Evolutionary conservation across 2,113 vertebrate genomes (phyloP), one percentile per base, ranked within the genome.

Genomic region (Jaculus jaculus): DNA sequence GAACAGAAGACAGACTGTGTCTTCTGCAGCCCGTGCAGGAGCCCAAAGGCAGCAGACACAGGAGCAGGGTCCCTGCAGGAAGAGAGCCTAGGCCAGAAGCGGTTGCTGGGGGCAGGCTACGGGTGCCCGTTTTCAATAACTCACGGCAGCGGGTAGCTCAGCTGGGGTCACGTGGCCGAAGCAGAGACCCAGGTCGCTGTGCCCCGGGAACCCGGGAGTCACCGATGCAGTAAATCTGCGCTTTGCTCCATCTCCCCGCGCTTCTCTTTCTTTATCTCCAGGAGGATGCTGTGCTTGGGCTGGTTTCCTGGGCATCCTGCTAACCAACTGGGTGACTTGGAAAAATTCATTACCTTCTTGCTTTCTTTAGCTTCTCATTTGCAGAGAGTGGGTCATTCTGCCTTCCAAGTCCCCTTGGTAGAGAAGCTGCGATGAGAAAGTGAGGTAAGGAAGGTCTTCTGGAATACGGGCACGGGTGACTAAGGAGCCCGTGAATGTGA

Each of bases 31-130:
- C 68, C 34, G 47, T 78, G 4, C 79, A 69, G 58, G 87, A 58
- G 32, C n/a, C 21, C 7, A 32, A 54, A 30, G 88, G 54, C 24
- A 47, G 13, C 24, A 58, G n/a, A 23, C 4, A 0, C 7, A 1
- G 51, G 10, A 1, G 28, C 37, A n/a, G 21, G 3, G 9, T 61
- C 37, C 3, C 0, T 51, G n/a, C 21, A 24, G 37, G 26, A 72
- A n/a, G 69, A 34, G 17, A 13, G 7, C 2, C 2, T 2, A 1
- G 34, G 18, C 32, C 42, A 72, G 61, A 75, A 51, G 71, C 6
- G 79, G 21, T 37, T 12, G 8, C 47, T 79, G 63, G 83, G 18
- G 13, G 77, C 28, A 82, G 73, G 71, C 23, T 20, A 17, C 5
- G 23, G 77, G 75, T 65, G 18, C 54, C 51, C 3, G 58, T 7